Percentiles rank a stretch among this genome's conserved stretches.
phyloP scores from a whole-genome alignment of 2,797 vertebrate species.

The Phyllotis vaccarum region DNA sequence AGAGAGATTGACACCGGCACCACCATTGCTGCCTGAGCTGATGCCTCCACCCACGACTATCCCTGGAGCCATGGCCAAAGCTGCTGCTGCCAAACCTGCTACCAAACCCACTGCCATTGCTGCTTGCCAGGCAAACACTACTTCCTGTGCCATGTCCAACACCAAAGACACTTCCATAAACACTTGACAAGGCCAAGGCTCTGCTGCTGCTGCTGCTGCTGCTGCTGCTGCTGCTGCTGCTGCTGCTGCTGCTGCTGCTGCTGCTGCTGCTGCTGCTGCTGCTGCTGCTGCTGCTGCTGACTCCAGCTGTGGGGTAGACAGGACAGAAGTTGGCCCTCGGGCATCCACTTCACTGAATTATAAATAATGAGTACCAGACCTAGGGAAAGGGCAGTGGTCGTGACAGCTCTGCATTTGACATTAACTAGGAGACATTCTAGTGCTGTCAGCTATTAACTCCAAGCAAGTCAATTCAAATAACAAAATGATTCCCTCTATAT shows the following conservation, averaged over 20 bases:
- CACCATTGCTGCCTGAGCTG: slow-evolving; percentile 8
- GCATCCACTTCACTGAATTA: background rate
- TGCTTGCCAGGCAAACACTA: slow-evolving; percentile 58
- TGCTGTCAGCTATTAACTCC: background rate
- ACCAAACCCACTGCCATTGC: background rate
- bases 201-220: slow-evolving; percentile 71
- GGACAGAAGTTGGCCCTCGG: background rate
- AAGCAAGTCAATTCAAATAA: background rate
- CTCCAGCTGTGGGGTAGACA: slow-evolving; percentile 79
- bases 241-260: slow-evolving; percentile 76
- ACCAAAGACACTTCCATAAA: background rate
- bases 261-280: slow-evolving; percentile 81
- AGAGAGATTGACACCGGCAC: slow-evolving; percentile 27
- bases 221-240: slow-evolving; percentile 76
- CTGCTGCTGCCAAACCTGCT: background rate
- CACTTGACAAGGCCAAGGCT: background rate
- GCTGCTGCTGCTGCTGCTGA: slow-evolving; percentile 81
- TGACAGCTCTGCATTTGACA: background rate
- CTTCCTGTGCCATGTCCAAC: slow-evolving; percentile 31
- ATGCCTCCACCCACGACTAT: slow-evolving; percentile 71
- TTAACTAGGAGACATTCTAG: background rate
- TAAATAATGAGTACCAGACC: background rate
- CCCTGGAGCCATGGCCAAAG: slow-evolving; percentile 50
- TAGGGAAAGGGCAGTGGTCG: background rate
- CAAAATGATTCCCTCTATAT: background rate